Conservation (phyloP, 92 coral and sea anemone genomes). For the Ricordea florida region DNA sequence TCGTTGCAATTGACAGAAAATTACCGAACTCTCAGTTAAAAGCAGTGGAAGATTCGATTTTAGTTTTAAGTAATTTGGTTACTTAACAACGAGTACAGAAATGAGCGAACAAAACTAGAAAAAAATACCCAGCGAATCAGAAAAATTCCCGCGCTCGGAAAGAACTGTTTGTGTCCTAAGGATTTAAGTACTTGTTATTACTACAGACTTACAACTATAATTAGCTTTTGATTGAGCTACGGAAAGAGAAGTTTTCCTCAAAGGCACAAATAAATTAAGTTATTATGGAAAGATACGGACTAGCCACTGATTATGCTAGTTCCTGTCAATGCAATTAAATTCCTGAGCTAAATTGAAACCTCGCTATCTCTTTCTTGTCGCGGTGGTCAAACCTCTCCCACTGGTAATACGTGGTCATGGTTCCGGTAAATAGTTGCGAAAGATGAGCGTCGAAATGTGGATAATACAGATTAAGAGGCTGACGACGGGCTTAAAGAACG, state of each 20-base stretch:
- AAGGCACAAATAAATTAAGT: slow-evolving; percentile 1
- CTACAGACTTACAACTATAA: slow-evolving; percentile 6
- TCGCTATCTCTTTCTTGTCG: too few relatives aligned
- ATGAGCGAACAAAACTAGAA: too few relatives aligned
- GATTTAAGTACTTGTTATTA: not conserved
- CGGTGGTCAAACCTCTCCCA: not conserved
- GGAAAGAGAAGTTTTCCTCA: not conserved
- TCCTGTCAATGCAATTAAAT: slow-evolving; percentile 28
- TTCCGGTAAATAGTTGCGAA: slow-evolving; percentile 8
- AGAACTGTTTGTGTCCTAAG: too few relatives aligned
- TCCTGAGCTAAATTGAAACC: slow-evolving; percentile 19
- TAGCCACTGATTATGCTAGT: not conserved
- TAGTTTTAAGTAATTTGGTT: too few relatives aligned
- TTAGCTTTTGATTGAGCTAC: slow-evolving; percentile 35
- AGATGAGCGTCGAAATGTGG: slow-evolving; percentile 3
- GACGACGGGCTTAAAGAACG: too few relatives aligned
- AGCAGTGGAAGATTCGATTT: too few relatives aligned
- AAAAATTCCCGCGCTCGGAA: not conserved
- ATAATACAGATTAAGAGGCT: too few relatives aligned
- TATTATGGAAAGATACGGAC: slow-evolving; percentile 21
- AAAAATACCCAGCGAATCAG: too few relatives aligned
- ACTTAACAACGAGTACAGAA: too few relatives aligned
- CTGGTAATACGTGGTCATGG: slow-evolving; percentile 17
- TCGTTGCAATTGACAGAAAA: too few relatives aligned
- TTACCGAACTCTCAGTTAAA: too few relatives aligned